These are phyloP conservation scores for Palythoa grandis DNA, from an alignment of 92 coral and sea anemone genomes.

Conservation along the genomic window DNA sequence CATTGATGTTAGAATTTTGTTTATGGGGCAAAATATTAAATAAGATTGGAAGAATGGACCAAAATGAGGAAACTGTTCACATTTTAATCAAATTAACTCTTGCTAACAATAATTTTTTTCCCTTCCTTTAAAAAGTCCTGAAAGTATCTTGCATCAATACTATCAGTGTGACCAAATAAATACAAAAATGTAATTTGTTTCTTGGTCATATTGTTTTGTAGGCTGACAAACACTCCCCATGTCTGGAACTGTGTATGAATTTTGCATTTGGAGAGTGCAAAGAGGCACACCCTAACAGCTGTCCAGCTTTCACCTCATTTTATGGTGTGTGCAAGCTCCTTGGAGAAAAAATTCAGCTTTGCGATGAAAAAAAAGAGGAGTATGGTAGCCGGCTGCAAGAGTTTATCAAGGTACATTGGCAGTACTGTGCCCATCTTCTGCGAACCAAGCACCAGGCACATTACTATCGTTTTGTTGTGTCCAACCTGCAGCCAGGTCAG, in stretches of 20 bases:
- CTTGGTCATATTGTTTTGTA: neutral
- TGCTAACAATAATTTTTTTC: neutral
- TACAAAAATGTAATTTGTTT: constrained; percentile 17
- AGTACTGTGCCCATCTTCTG: neutral
- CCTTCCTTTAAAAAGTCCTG: neutral
- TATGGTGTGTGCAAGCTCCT: neutral
- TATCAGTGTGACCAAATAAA: neutral
- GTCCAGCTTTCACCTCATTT: constrained; percentile 35
- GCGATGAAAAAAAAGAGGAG: neutral
- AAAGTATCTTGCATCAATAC: neutral
- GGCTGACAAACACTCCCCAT: constrained; percentile 21
- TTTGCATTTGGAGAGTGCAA: constrained; percentile 40
- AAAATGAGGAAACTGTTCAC: neutral
- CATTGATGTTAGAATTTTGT: constrained; percentile 27
- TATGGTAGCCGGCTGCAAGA: neutral
- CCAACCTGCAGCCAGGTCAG: neutral
- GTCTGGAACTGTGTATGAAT: neutral
- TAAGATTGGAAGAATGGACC: constrained; percentile 10
- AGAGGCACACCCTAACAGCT: constrained; percentile 43
- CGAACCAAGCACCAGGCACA: neutral
- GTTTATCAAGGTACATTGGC: neutral
- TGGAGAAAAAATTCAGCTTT: neutral
- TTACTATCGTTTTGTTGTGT: neutral
- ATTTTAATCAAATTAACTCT: constrained; percentile 1
- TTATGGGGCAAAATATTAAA: constrained; percentile 8